These are phyloP conservation scores for Psilopogon haemacephalus DNA, from an alignment of 2,113 vertebrate genomes.

Conservation along the genomic window DNA sequence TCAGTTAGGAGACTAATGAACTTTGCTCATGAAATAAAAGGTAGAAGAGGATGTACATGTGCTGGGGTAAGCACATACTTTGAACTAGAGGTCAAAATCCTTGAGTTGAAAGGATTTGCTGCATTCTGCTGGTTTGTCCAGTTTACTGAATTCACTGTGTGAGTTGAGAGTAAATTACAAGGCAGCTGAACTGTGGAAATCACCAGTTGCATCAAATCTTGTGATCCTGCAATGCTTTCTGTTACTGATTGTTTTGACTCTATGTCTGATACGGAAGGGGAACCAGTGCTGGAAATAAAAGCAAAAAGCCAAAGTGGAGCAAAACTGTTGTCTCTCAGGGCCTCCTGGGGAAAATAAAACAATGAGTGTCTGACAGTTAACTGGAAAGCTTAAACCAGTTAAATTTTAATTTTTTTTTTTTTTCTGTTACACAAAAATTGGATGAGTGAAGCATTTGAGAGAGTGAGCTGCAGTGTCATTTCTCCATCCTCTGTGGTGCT, in stretches of 20 bases:
- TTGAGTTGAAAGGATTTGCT: background rate
- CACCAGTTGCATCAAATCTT: background rate
- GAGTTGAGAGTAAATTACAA: background rate
- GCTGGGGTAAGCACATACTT: background rate
- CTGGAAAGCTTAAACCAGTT: background rate
- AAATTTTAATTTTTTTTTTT: background rate
- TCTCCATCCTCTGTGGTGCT: background rate
- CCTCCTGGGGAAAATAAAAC: background rate
- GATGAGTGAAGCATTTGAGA: background rate
- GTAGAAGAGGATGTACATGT: background rate
- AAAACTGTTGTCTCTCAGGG: background rate
- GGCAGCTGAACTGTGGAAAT: background rate
- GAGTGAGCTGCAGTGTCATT: background rate
- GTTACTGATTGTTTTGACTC: background rate
- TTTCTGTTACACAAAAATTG: background rate
- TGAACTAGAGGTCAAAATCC: slow-evolving; percentile 32
- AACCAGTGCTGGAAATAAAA: background rate
- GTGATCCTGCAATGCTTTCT: background rate
- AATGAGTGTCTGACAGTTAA: background rate
- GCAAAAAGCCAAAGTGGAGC: background rate
- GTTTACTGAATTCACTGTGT: background rate
- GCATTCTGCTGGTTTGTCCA: background rate
- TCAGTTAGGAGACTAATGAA: background rate
- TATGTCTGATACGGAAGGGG: rapidly evolving
- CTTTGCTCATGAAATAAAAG: background rate